Base-by-base conservation (phyloP, 2,888 invertebrate species). In the Cheilosia impressa region DNA sequence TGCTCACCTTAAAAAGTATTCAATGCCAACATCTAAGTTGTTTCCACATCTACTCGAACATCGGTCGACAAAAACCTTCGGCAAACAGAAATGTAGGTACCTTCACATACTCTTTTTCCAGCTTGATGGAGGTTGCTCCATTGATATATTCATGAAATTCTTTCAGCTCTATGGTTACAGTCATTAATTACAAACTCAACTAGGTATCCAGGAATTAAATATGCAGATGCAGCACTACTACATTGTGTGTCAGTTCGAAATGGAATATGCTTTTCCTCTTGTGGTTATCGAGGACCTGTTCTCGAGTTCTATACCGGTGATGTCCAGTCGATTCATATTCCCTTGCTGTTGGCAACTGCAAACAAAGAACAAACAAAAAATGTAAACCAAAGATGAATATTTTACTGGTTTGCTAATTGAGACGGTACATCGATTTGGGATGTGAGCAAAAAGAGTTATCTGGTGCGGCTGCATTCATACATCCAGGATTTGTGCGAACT, bases 171-270 rank as follows among this genome's bases (percentile, higher is more conserved):
- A 24, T 58, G 47, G 58, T 47, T 31, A 53, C 43, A 57, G 34
- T 60, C 58, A 68, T 58, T 58, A 75, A 41, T 68, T 60, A 41
- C 57, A 76, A 62, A 34, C 66, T 68, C 52, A n/a, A 50, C 41
- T 53, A 45, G 73, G 24, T 73, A 52, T 24, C 45, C 45, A 22
- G 41, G 15, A 41, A 24, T 45, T 34, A 47, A 53, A 47, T 73
- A 63, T 34, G 52, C 52, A 52, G 24, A 52, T 52, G 13, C 52
- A 22, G 22, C 50, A 13, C 22, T 22, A 55, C 31, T 10, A 57
- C 52, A 5, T 10, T 31, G 17, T 17, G n/a, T 52, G n/a, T 7
- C 24, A 24, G 52, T 52, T 52, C 4, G 24, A 52, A 24, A 13
- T 24, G 52, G 24, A 57, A 57, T 15, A 17, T 34, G 13, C 7